Conservation (phyloP, 1,140 invertebrate genomes). For the Bombyx mori region ASM3026992v2 NC_085116.1:12801001-12801500, state of each 20-base stretch:
- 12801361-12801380: constrained; percentile 76
- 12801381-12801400: constrained; percentile 69
- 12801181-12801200: constrained; percentile 12
- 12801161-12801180: constrained; percentile 35
- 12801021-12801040: constrained; percentile 75
- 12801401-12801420: constrained; percentile 67
- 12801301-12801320: constrained; percentile 78
- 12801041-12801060: constrained; percentile 52
- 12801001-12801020: constrained; percentile 77
- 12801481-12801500: constrained; percentile 30
- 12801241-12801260: constrained; percentile 47
- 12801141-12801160: constrained; percentile 14
- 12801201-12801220: constrained; percentile 20
- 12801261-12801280: constrained; percentile 52
- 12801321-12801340: constrained; percentile 82
- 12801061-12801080: constrained; percentile 34
- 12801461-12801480: constrained; percentile 11
- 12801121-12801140: background rate
- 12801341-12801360: constrained; percentile 80
- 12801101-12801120: constrained; percentile 1
- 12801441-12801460: constrained; percentile 44
- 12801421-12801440: constrained; percentile 33
- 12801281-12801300: constrained; percentile 72
- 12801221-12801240: constrained; percentile 12
- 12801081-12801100: constrained; percentile 6